These are phyloP conservation scores for Galerucella pusilla DNA, from an alignment of 2,888 invertebrate species.

Conservation along the genomic window DNA sequence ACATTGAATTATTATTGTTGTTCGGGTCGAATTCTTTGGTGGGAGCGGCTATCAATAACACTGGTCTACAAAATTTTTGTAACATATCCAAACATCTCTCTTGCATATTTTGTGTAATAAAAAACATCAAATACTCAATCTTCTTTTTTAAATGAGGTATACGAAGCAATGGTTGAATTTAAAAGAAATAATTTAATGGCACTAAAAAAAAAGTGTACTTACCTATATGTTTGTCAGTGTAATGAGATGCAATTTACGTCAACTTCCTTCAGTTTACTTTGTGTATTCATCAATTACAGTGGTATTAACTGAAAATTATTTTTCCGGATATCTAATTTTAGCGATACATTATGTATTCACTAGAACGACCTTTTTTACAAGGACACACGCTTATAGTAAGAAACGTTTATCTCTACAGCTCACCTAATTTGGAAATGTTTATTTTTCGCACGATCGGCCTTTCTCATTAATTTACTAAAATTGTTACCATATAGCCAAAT, in stretches of 20 bases:
- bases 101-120: background rate
- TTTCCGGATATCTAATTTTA: conserved; percentile 8
- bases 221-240: background rate
- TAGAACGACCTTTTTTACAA: conserved; percentile 2
- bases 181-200: no score
- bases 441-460: background rate
- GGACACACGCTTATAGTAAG: conserved; percentile 14
- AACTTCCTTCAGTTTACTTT: no score
- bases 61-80: background rate
- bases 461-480: no score
- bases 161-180: no score
- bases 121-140: no score
- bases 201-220: no score
- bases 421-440: conserved; percentile 23
- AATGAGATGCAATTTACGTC: conserved; percentile 8
- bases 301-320: background rate
- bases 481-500: no score
- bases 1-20: conserved; percentile 24
- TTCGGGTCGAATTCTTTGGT: conserved; percentile 42
- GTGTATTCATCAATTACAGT: no score
- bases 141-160: no score
- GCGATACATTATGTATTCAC: background rate
- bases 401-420: conserved; percentile 11
- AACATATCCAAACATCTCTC: background rate
- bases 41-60: conserved; percentile 35